phyloP scores from a whole-genome alignment of 2,888 invertebrate species.

The Drosophila anceps region DNA sequence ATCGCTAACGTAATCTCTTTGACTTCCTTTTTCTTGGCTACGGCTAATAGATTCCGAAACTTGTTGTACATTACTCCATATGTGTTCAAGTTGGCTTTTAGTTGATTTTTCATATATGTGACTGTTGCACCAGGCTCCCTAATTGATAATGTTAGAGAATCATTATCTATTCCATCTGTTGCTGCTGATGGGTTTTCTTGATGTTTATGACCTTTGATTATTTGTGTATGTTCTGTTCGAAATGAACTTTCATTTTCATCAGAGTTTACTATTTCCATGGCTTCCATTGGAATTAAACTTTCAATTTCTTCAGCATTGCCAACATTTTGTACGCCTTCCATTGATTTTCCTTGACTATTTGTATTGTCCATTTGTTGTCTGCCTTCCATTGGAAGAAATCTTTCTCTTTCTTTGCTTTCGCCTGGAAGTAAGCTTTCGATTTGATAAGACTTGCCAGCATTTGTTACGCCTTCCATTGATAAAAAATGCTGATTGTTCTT shows the following conservation, averaged over 20 bases:
- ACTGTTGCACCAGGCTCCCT: background rate
- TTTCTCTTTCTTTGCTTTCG: background rate
- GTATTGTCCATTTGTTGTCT: background rate
- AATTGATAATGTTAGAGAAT: background rate
- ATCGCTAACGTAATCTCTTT: background rate
- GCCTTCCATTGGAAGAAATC: background rate
- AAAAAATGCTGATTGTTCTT: background rate
- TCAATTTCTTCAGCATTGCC: background rate
- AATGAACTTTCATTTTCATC: background rate
- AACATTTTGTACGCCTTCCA: background rate
- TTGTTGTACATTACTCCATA: no score
- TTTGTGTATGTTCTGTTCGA: background rate
- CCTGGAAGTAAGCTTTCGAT: background rate
- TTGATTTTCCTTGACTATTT: background rate
- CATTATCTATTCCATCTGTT: background rate
- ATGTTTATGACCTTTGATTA: background rate
- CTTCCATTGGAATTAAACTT: background rate
- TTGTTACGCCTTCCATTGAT: background rate
- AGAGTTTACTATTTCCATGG: background rate
- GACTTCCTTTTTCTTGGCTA: background rate
- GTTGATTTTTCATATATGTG: background rate
- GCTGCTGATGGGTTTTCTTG: background rate
- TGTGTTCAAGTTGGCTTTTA: background rate
- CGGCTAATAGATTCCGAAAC: background rate
- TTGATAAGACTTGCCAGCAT: background rate